Conservation (phyloP, 2,113 vertebrate genomes). For the Hypanus sabinus region DNA sequence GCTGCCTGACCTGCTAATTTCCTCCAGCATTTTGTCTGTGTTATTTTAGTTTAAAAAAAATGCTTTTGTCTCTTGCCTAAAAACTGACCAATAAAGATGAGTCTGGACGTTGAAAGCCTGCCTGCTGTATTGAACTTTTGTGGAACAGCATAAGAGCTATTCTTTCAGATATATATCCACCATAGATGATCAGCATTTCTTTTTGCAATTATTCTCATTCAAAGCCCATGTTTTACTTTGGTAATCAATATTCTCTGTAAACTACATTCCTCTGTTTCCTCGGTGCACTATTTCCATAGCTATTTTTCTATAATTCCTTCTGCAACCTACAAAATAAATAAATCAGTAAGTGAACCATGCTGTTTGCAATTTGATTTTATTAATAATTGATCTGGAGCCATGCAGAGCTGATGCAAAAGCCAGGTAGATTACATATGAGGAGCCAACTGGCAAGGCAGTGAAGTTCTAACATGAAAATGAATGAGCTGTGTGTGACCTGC, state of each 20-base stretch:
- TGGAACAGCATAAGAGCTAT: neutral
- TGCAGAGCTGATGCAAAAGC: neutral
- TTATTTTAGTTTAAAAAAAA: neutral
- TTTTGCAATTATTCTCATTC: neutral
- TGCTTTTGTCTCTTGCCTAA: neutral
- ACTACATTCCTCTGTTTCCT: neutral
- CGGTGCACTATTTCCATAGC: neutral
- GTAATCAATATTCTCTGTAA: neutral
- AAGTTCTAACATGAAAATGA: neutral
- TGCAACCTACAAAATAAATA: neutral
- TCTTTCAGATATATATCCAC: neutral
- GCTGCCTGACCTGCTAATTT: no score
- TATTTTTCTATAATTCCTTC: neutral
- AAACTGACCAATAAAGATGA: neutral
- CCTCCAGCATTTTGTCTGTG: no score
- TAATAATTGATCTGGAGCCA: neutral
- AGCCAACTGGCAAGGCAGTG: neutral
- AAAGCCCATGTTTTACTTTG: neutral
- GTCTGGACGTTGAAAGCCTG: neutral
- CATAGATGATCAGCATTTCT: neutral
- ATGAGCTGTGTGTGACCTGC: no score
- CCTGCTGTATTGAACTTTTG: neutral
- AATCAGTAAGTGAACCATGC: neutral
- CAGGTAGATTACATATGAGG: neutral
- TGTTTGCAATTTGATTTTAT: neutral